These are phyloP conservation scores for Xenopus borealis DNA, from an alignment of 2,113 vertebrate genomes.

Conservation along the genomic window DNA sequence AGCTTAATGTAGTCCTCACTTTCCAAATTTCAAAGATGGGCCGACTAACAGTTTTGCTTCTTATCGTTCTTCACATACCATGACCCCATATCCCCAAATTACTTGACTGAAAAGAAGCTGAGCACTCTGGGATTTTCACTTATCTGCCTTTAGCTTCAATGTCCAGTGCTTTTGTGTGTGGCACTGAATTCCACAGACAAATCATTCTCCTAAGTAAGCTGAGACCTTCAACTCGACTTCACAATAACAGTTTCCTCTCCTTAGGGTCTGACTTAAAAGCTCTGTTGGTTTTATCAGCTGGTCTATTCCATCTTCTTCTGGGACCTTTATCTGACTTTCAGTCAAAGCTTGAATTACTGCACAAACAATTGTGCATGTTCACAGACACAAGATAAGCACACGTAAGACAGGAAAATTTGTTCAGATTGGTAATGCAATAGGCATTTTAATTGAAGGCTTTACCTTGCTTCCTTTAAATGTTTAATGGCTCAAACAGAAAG, in stretches of 20 bases:
- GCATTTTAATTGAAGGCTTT: constrained; percentile 40
- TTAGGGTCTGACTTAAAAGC: constrained; percentile 9
- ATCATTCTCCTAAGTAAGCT: constrained; percentile 6
- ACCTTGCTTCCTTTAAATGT: constrained; percentile 7
- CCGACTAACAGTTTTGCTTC: background rate
- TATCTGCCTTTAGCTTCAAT: background rate
- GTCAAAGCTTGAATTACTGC: constrained; percentile 47
- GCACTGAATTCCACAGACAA: background rate
- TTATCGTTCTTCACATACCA: background rate
- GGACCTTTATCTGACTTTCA: constrained; percentile 37
- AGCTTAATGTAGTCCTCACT: background rate
- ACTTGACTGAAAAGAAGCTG: background rate
- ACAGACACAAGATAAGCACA: constrained; percentile 43
- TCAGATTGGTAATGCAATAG: constrained; percentile 31
- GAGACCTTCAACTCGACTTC: constrained; percentile 7
- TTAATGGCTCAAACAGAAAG: background rate
- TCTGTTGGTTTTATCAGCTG: constrained; percentile 28
- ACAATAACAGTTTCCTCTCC: constrained; percentile 16
- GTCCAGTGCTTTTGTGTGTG: background rate
- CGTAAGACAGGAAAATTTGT: constrained; percentile 31
- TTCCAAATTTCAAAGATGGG: background rate
- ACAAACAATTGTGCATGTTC: constrained; percentile 40
- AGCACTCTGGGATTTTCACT: background rate
- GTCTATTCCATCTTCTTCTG: constrained; percentile 36
- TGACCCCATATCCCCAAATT: background rate